These are phyloP conservation scores for Petaurus breviceps DNA, from an alignment of 2,113 vertebrate species.

Conservation along the genomic window DNA sequence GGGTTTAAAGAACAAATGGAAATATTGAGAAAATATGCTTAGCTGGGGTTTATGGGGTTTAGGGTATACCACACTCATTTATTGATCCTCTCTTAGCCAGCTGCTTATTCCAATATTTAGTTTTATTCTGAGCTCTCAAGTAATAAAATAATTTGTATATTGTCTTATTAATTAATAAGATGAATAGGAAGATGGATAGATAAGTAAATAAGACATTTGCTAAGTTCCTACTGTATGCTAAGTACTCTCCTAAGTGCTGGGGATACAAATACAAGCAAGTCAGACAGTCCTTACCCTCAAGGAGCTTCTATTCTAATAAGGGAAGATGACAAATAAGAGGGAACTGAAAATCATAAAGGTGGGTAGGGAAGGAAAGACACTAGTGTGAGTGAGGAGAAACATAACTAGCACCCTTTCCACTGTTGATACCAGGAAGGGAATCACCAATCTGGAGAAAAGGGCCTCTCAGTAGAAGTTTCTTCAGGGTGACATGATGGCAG, in stretches of 20 bases:
- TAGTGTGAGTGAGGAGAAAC: neutral
- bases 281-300: neutral
- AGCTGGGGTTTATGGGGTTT: neutral
- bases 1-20: neutral
- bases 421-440: neutral
- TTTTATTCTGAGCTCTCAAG: too few relatives aligned
- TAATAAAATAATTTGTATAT: neutral
- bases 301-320: neutral
- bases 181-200: neutral
- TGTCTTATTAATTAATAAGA: neutral
- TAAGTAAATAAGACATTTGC: neutral
- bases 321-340: neutral
- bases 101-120: too few relatives aligned
- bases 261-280: neutral
- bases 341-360: neutral
- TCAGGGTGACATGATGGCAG: neutral
- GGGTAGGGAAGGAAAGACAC: neutral
- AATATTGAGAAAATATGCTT: neutral
- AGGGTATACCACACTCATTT: neutral
- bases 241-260: neutral
- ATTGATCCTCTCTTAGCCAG: too few relatives aligned
- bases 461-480: neutral
- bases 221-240: neutral
- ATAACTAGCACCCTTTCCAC: neutral
- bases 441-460: neutral